Evolutionary conservation across 2,113 vertebrate species (phyloP).

Genomic region (Esox niger): DNA sequence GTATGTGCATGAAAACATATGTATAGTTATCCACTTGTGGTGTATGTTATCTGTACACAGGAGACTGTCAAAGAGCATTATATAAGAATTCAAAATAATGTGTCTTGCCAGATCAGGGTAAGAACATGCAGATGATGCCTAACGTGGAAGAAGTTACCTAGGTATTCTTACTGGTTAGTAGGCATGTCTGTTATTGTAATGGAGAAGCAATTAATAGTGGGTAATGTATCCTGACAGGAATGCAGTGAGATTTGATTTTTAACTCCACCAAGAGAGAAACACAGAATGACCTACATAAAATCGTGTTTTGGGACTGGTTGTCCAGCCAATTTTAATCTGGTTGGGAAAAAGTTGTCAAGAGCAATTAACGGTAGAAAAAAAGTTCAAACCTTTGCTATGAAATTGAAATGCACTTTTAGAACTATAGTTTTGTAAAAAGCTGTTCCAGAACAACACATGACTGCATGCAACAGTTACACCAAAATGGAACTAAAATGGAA

Average conservation of each 20-base stretch:
- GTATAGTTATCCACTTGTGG: too few species aligned
- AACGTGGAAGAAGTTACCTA: slow-evolving; percentile 15
- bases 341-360: neutral
- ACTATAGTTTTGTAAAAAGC: too few species aligned
- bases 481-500: too few species aligned
- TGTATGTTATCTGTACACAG: too few species aligned
- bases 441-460: too few species aligned
- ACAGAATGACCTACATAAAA: slow-evolving; percentile 1
- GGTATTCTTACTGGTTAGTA: slow-evolving; percentile 28
- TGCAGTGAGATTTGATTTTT: slow-evolving; percentile 24
- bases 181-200: slow-evolving; percentile 18
- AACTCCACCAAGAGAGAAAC: neutral
- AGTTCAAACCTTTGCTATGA: too few species aligned
- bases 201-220: slow-evolving; percentile 25
- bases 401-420: too few species aligned
- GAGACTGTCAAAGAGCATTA: too few species aligned
- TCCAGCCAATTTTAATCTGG: neutral
- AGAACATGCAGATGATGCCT: slow-evolving; percentile 35
- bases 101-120: neutral
- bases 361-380: too few species aligned
- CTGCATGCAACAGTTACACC: too few species aligned
- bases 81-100: neutral
- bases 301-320: neutral
- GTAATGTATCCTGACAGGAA: slow-evolving; percentile 47
- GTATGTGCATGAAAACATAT: too few species aligned